Percentiles rank a stretch among this genome's conserved stretches.
Evolutionary conservation across 92 coral and sea anemone species (phyloP).

Genomic region (Nematostella vectensis): DNA sequence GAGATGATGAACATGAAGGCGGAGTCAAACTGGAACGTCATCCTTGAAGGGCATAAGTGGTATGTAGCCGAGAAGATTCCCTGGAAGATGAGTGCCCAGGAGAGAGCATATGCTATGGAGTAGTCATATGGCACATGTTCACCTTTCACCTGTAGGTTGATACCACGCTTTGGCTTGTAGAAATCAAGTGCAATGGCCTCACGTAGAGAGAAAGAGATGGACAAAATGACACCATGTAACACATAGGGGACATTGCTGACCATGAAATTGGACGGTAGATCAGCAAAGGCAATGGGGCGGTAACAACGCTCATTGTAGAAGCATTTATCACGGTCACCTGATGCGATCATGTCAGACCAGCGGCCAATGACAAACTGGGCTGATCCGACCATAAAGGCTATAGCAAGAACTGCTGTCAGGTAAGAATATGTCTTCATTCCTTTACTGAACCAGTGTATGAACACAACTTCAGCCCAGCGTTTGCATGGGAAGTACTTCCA

Average conservation of each 20-base stretch:
- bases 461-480: slow-evolving; percentile 55
- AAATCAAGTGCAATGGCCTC: slow-evolving; percentile 63
- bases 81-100: slow-evolving; percentile 88
- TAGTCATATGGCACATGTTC: slow-evolving; percentile 48
- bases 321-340: slow-evolving; percentile 89
- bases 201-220: slow-evolving; percentile 70
- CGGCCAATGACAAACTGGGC: slow-evolving; percentile 89
- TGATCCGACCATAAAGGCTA: slow-evolving; percentile 86
- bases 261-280: slow-evolving; percentile 85
- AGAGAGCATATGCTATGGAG: slow-evolving; percentile 79
- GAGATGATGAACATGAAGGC: slow-evolving; percentile 97
- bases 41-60: slow-evolving; percentile 89
- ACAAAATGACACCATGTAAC: slow-evolving; percentile 65
- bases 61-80: slow-evolving; percentile 90
- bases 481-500: slow-evolving; percentile 42
- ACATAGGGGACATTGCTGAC: slow-evolving; percentile 81
- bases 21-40: slow-evolving; percentile 96
- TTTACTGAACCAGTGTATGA: slow-evolving; percentile 64
- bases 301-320: slow-evolving; percentile 92
- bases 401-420: slow-evolving; percentile 76
- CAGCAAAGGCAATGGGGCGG: slow-evolving; percentile 74
- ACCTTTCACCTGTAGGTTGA: background rate
- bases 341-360: slow-evolving; percentile 81
- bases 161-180: background rate
- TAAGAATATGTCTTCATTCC: slow-evolving; percentile 76